Evolutionary conservation across 2,113 vertebrate genomes (phyloP), one percentile per base, ranked within the genome.

Genomic region (Ceyx melanurus): DNA sequence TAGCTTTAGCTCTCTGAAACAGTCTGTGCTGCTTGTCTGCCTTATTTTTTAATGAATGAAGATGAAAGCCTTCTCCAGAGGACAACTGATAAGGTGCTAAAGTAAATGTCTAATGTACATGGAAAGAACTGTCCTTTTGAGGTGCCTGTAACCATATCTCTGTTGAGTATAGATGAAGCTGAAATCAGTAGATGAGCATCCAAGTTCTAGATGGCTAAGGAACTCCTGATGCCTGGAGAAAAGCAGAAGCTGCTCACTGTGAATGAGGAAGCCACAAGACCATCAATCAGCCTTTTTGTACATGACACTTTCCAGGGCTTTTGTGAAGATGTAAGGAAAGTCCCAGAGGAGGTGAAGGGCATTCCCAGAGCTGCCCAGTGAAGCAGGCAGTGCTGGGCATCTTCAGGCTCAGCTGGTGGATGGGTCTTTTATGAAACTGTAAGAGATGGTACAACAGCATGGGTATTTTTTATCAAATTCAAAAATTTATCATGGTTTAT

Each of bases 261-360:
- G 33, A 22, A 5, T 62, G 57, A 77, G 35, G 40, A 90, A 81
- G 65, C 6, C 70, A 57, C 4, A 10, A 35, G 37, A 15, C 17
- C 21, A 5, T 35, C 57, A 46, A 29, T 66, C 31, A 66, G 11
- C 10, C 1, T 5, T 83, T 74, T 62, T 31, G 7, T 42, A 66
- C 6, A 5, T 0, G 0, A 10, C 12, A 42, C 1, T 37, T 66
- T 58, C 28, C 9, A 1, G 5, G 42, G 37, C 37, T 70, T 84
- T 56, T 64, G 65, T 85, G 40, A 84, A 31, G 33, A 10, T 21
- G 9, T 18, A 82, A 80, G 72, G 13, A 62, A 76, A 17, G 10
- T 45, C 43, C 31, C 10, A 37, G 45, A 2, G 4, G 14, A 88
- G 25, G 13, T 2, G 1, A 29, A 90, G 42, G 31, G 45, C 3